Evolutionary conservation across 1,140 invertebrate species (phyloP), one percentile per base, ranked within the genome.

Genomic region (Drosophila bocki): DNA sequence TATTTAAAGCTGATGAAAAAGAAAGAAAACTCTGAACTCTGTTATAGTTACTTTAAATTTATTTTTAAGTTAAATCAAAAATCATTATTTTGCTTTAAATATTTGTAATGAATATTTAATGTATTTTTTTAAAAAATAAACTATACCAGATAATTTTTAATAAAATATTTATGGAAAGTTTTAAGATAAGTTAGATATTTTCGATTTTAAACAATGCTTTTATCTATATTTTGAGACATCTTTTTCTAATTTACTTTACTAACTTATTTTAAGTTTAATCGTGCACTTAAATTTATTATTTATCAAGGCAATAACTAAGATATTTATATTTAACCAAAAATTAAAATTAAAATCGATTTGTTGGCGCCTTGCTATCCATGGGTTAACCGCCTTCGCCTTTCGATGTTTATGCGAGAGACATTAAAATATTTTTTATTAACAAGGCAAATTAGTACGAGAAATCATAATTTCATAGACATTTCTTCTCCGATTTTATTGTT

Each of bases 371-470:
- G 54, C 15, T 44, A 12, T 5, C 33, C 48, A 42, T 48, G 71
- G 69, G 71, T 63, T 75, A 75, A 75, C 9, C 29, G 26, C 17
- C 39, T 68, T 56, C 13, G 41, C 17, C 17, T 13, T 57, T 61
- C 47, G 48, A 79, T 82, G 51, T 84, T 81, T 76, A 71, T 79
- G 79, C 35, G 33, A 70, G 67, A 56, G 75, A 56, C 82, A 77
- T 71, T 61, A 77, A 85, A 90, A 81, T 75, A 69, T 78, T 75
- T 87, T 88, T 88, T 88, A 88, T 88, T 84, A 88, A 88, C 84
- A 84, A 88, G 45, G 70, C 47, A 91, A 90, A 90, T 90, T 90
- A 90, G 85, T 79, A 44, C 51, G 57, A 72, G 80, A 85, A 90
- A 90, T 90, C 85, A 90, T 90, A 90, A 85, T 85, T 90, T 90